Evolutionary conservation across 2,113 vertebrate species (phyloP).

Genomic region (Tiliqua scincoides): DNA sequence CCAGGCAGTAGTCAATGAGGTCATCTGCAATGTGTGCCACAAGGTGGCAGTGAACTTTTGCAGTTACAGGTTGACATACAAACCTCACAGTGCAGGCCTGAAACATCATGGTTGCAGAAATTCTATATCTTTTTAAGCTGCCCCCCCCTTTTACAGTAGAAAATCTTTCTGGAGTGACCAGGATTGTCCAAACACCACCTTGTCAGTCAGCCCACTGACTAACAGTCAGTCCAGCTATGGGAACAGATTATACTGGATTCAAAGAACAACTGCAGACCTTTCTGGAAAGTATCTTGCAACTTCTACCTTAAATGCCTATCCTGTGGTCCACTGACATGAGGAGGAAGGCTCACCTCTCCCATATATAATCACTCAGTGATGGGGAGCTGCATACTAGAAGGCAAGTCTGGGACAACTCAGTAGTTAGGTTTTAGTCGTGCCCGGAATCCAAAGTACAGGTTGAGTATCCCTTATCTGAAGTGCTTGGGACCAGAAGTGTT

Average conservation of each 20-base stretch:
- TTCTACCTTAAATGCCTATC: not conserved
- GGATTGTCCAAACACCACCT: no score
- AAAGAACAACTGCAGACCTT: no score
- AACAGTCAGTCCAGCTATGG: no score
- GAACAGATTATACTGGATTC: no score
- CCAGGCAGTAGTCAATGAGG: not conserved
- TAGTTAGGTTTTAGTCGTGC: not conserved
- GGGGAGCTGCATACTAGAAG: not conserved
- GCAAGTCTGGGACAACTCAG: not conserved
- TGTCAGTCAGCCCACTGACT: no score
- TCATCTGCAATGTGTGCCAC: slow-evolving; percentile 32
- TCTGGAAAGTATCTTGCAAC: no score
- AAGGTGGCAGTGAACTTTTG: slow-evolving; percentile 62
- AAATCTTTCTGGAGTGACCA: no score
- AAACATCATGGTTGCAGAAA: not conserved
- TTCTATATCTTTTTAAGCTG: not conserved
- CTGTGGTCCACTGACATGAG: not conserved
- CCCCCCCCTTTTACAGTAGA: no score
- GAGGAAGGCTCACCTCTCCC: not conserved
- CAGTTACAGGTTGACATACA: not conserved
- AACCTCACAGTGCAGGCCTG: not conserved
- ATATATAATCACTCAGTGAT: not conserved
- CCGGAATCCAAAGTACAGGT: not conserved
- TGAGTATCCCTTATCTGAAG: no score
- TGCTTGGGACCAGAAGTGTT: no score